A percentile compares a stretch with the other conserved stretches of the same genome.
phyloP scores from a whole-genome alignment of 2,888 invertebrate genomes.

The Trichopoda pennipes region DNA sequence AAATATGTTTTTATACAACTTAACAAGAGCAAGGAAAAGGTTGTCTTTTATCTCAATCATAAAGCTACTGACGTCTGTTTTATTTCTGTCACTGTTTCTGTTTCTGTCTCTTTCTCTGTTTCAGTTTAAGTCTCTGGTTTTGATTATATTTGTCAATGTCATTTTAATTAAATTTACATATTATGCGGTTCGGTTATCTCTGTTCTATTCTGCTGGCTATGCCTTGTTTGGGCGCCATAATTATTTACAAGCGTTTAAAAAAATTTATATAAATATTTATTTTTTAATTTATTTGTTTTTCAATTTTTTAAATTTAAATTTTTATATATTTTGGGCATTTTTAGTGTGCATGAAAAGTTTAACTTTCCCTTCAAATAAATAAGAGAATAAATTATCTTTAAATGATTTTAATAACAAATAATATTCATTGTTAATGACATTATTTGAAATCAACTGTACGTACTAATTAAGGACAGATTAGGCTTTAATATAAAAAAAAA shows the following conservation, averaged over 20 bases:
- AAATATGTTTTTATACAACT: conserved; percentile 7
- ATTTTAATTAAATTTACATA: conserved; percentile 62
- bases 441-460: no score
- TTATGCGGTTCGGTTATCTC: conserved; percentile 8
- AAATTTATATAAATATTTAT: not conserved
- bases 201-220: conserved; percentile 1
- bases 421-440: no score
- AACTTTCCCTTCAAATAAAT: no score
- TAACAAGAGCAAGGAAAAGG: conserved; percentile 44
- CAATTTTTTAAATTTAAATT: conserved; percentile 2
- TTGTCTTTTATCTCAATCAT: conserved; percentile 30
- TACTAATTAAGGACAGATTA: no score
- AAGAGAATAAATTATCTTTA: no score
- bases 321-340: not conserved
- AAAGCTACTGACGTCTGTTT: conserved; percentile 21
- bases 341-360: not conserved
- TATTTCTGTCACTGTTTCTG: not conserved
- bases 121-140: not conserved
- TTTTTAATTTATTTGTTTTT: not conserved
- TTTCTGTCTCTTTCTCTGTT: conserved; percentile 1
- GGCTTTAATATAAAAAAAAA: no score
- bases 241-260: conserved; percentile 33
- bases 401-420: no score
- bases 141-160: conserved; percentile 47
- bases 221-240: conserved; percentile 29